Evolutionary conservation across 2,797 vertebrate species (phyloP), one percentile per base, ranked within the genome.

Genomic region (Champsocephalus esox): DNA sequence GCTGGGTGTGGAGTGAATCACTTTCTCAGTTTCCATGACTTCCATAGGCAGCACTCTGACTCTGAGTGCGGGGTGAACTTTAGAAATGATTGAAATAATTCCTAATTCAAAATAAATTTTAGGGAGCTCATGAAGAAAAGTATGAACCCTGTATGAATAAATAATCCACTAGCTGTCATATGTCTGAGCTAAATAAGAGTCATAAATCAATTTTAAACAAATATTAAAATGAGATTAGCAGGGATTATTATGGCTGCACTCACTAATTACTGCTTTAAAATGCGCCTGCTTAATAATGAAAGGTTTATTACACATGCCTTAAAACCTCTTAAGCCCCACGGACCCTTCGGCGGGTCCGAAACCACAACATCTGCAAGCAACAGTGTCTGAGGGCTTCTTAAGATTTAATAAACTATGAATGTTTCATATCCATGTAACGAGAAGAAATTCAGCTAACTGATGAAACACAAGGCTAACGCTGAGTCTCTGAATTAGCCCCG

Each of bases 1-100:
- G 81, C n/a, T 45, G 73, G 68, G 44, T 48, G 45, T 51, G 34
- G 12, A 11, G 69, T 76, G 79, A 87, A 50, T 86, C 83, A 70
- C 56, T 74, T 6, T 57, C 76, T 81, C 38, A 28, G 51, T 75
- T 79, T 75, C 75, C 59, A 68, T 75, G 70, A 70, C 63, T 67
- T 81, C 71, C 41, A 48, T 14, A 38, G 46, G 43, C 41, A 55
- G 66, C 50, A 54, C 73, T 54, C 56, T 44, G 52, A 51, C 12
- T 19, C 9, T 1, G 14, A 64, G 13, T 28, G 66, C 76, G 41
- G 1, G 19, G 16, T 66, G 66, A 88, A 70, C 81, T 86, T 87
- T 72, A 51, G 28, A 54, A 8, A 49, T 17, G 13, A 43, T 65
- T 21, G 19, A 13, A 58, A n/a, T 12, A 34, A 57, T 10, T 12